These are phyloP conservation scores for Excalfactoria chinensis DNA, from an alignment of 2,113 vertebrate species.

Conservation along the genomic window DNA sequence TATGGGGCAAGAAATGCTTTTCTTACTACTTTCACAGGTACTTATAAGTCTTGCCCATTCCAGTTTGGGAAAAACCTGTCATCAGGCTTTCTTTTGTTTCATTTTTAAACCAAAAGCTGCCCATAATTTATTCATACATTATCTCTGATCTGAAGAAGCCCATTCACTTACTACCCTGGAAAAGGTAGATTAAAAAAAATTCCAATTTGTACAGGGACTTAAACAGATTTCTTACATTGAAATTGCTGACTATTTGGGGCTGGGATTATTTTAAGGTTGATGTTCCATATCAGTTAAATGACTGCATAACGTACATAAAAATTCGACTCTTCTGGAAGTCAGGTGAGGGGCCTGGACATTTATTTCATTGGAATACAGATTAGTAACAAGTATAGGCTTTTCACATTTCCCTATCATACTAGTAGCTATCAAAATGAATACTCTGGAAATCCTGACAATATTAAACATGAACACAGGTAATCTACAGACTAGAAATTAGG, in stretches of 20 bases:
- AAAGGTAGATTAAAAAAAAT: neutral
- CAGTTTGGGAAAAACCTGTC: neutral
- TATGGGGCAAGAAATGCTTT: neutral
- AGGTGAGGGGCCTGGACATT: neutral
- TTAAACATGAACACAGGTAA: neutral
- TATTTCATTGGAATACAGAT: neutral
- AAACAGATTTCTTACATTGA: neutral
- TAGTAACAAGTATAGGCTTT: neutral
- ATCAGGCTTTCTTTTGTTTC: neutral
- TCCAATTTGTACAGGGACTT: neutral
- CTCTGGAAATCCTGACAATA: neutral
- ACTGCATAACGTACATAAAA: fast-evolving
- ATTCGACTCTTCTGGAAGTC: neutral
- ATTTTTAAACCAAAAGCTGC: neutral
- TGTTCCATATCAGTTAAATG: neutral
- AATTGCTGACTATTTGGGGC: neutral
- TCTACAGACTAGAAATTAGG: neutral
- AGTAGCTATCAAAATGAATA: neutral
- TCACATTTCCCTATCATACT: neutral
- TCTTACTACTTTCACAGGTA: neutral
- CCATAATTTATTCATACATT: neutral
- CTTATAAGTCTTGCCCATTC: neutral
- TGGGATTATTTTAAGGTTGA: neutral
- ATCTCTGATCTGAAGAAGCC: neutral
- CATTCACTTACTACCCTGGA: neutral